Evolutionary conservation across 2,113 vertebrate species (phyloP).

Genomic region (Pycnonotus jocosus): DNA sequence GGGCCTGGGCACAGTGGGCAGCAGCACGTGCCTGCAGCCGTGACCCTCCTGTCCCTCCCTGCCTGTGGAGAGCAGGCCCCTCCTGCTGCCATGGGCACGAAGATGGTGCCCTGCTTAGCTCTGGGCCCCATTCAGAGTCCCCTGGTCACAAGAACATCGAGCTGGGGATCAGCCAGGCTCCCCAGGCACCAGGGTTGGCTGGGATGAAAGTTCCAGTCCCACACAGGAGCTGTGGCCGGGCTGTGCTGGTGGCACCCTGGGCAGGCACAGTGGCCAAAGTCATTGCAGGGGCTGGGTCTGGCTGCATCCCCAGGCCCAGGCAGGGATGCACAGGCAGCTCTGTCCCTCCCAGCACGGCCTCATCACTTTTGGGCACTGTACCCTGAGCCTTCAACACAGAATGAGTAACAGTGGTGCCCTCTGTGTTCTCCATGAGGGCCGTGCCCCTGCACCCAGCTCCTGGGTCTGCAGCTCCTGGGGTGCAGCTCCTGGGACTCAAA

Average conservation of each 20-base stretch:
- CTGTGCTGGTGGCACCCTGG: background rate
- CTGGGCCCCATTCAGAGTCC: background rate
- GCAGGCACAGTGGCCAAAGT: background rate
- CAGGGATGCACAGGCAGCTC: background rate
- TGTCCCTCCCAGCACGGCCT: background rate
- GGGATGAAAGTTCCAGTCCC: background rate
- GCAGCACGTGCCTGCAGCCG: background rate
- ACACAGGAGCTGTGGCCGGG: fast-evolving
- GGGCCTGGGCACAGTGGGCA: background rate
- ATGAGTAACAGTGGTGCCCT: fast-evolving
- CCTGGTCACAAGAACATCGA: fast-evolving
- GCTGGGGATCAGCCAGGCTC: fast-evolving
- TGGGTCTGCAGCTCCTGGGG: background rate
- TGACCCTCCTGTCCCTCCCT: background rate
- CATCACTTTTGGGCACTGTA: background rate
- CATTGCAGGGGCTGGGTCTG: fast-evolving
- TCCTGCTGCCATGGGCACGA: fast-evolving
- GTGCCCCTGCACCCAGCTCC: background rate
- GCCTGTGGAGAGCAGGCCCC: background rate
- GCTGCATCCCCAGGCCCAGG: fast-evolving
- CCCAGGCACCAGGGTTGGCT: fast-evolving
- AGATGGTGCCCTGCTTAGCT: background rate
- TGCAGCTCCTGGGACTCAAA: background rate
- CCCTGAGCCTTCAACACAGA: fast-evolving
- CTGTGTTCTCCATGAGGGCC: fast-evolving